Conservation (phyloP, 2,797 vertebrate species). For the Cryptoprocta ferox region DNA sequence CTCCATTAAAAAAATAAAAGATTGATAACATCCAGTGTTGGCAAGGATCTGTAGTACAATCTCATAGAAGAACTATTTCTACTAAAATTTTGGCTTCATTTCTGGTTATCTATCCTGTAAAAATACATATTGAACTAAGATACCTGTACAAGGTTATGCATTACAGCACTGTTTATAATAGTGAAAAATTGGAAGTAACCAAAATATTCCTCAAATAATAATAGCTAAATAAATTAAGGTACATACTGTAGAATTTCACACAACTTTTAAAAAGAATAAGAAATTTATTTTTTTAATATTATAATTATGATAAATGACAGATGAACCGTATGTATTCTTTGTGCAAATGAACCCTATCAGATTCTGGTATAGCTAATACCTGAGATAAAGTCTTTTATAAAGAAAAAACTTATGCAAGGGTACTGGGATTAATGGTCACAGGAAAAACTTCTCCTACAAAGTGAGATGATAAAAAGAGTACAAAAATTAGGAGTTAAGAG, state of each 20-base stretch:
- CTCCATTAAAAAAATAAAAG: neutral
- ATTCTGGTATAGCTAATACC: neutral
- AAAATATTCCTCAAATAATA: conserved; percentile 4
- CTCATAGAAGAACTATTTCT: neutral
- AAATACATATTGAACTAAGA: neutral
- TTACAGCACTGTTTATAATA: neutral
- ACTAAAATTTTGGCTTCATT: neutral
- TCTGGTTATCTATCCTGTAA: neutral
- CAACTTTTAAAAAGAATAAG: neutral
- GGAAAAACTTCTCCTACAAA: neutral
- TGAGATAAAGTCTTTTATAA: neutral
- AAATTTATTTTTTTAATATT: neutral
- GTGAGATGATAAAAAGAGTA: neutral
- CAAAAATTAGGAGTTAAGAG: neutral
- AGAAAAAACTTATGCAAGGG: neutral
- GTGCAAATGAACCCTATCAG: neutral
- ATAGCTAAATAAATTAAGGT: neutral
- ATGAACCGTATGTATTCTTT: neutral
- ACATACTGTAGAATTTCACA: neutral
- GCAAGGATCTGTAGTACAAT: neutral
- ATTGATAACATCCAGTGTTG: neutral
- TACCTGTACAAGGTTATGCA: neutral
- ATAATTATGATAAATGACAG: neutral
- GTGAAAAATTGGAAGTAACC: neutral
- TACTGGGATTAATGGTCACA: neutral